Evolutionary conservation across 2,113 vertebrate genomes (phyloP), one percentile per base, ranked within the genome.

Genomic region (Syngnathus scovelli): DNA sequence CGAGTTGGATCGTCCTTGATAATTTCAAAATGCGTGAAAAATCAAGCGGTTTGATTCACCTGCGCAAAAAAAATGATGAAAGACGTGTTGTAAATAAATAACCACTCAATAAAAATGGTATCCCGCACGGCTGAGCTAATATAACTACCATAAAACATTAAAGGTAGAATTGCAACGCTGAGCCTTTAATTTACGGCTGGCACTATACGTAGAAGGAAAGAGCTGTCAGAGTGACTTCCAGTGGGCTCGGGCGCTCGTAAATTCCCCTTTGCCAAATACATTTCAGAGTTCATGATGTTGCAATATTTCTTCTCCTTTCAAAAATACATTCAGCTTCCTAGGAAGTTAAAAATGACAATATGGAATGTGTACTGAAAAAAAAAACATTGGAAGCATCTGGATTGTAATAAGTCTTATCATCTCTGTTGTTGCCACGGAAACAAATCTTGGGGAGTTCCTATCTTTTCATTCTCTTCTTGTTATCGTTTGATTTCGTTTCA

Each of bases 401-500:
- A 21, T 27, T 27, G 10, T 55, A 55, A 55, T 55, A 23, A 55
- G 21, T 21, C n/a, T 9, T 8, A 19, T 21, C 7, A 4, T n/a
- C n/a, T 52, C 49, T 3, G 7, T 9, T 16, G 49, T 52, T 52
- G 49, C 19, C 18, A 21, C 18, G 19, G 49, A 2, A 52, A 52
- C 49, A 21, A 21, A 52, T 52, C 49, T 33, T 33, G 27, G 27
- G 27, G 27, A 33, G 27, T 33, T 59, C 27, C 6, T 9, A n/a
- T 19, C 18, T 19, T 3, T 27, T 62, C 61, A 21, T 21, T 21
- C 21, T 41, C 33, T 64, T 46, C 16, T 16, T 33, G 6, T 12
- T 4, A 23, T 63, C 16, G 12, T 13, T 46, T 63, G 19, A n/a
- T 49, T 36, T n/a, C 12, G 16, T 51, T 18, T n/a, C 85, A 99